phyloP scores from a whole-genome alignment of 2,888 invertebrate genomes.

The Synergus laeviventris region DNA sequence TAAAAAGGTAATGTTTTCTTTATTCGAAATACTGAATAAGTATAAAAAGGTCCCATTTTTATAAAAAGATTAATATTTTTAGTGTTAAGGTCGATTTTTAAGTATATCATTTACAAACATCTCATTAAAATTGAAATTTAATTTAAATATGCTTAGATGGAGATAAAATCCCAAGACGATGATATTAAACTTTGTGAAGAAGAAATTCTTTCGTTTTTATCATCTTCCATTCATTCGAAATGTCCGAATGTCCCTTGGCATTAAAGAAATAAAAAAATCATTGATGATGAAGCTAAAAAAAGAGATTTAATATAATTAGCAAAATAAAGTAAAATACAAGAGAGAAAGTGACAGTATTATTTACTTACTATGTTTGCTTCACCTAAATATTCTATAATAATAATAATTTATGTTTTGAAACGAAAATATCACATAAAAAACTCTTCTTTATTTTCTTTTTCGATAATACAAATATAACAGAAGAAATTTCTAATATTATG shows the following conservation, averaged over 20 bases:
- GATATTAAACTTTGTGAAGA: no score
- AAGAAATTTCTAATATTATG: background rate
- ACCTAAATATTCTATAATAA: no score
- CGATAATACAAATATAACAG: background rate
- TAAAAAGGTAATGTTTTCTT: background rate
- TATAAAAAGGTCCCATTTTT: background rate
- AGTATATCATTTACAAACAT: background rate
- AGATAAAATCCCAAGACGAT: no score
- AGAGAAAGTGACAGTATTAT: background rate
- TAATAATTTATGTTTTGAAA: background rate
- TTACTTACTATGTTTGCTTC: background rate
- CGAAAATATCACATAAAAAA: background rate
- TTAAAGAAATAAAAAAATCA: background rate
- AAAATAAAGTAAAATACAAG: background rate
- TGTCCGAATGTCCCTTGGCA: background rate
- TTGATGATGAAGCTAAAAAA: background rate
- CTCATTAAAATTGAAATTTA: background rate
- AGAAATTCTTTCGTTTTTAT: background rate
- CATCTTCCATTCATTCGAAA: background rate
- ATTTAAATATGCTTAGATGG: no score
- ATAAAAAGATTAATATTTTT: background rate
- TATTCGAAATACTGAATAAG: background rate
- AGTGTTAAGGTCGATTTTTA: background rate
- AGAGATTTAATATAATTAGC: background rate
- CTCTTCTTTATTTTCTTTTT: background rate